Evolutionary conservation across 2,888 invertebrate species (phyloP), one percentile per base, ranked within the genome.

Genomic region (Monochamus alternatus): DNA sequence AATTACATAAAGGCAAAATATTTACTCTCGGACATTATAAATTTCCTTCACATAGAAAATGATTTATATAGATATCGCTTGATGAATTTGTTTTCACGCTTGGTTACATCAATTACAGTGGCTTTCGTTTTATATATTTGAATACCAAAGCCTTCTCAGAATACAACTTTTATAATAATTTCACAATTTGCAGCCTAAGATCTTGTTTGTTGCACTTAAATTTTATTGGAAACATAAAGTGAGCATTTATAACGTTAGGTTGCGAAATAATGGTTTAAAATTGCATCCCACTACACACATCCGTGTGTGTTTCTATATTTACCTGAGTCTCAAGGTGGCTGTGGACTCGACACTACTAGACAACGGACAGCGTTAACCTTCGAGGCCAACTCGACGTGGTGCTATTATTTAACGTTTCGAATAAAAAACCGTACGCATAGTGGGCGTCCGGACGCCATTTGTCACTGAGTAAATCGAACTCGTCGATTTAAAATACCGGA

Each of bases 1-100:
- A 12, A 55, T 55, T 55, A 55, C n/a, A 55, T 51, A 51, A 51
- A 55, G 14, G 55, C 1, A 55, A 55, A 55, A 55, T 55, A 55
- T 55, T 55, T 55, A 4, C n/a, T 14, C 55, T n/a, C 10, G 51
- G 55, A 7, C 55, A n/a, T 55, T 7, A 14, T 14, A 14, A 55
- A 55, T 55, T 55, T 55, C 7, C 3, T 3, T 47, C 47, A 2
- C 38, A 38, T 7, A n/a, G 14, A 5, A 22, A 55, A 14, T 14
- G 55, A 55, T 55, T 55, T 55, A 55, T 55, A 55, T 14, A 14
- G n/a, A 1, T 38, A 38, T 2, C 5, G 2, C 2, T 38, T 38
- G 38, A 55, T 7, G 8, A 55, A 55, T 7, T 55, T 7, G 22
- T 55, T 55, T 55, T 55, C 14, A 14, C 5, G 22, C 38, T 38